Base-by-base conservation (phyloP, 2,113 vertebrate species). In the Pandion haliaetus region DNA sequence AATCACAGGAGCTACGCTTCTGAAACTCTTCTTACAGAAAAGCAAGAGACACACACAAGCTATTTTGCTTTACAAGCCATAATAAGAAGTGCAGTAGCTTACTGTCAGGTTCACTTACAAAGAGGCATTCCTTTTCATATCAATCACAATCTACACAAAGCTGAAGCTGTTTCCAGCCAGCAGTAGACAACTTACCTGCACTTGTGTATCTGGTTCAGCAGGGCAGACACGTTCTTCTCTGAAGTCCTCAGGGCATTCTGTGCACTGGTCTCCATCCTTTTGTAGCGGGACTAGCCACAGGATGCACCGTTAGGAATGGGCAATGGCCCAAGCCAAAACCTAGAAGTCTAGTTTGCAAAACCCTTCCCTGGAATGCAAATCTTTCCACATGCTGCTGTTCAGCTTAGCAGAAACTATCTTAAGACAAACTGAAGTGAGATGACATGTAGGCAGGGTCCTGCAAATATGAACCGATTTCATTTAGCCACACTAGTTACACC, bases 141-240 rank as follows among this genome's bases (percentile, higher is more conserved):
- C 17, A 52, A 40, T 12, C 40, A 55, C 42, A 74, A 61, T 3
- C 18, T 21, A 71, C 5, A 4, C 10, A 38, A 44, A 88, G 28
- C 4, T 55, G 26, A 70, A 90, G 32, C 14, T 32, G 4, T 34
- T 78, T 81, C 38, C 61, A 84, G 21, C 14, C 40, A 79, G 24
- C 42, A 79, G 58, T 44, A 88, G 28, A n/a, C 28, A 67, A 32
- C 77, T 95, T 95, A 99, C 98, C 98, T 98, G 87, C 97, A 97
- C 15, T 97, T 36, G 5, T 98, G 98, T 93, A 99, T 99, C 82
- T 98, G 98, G 67, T 88, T 96, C 83, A 99, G 93, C 74, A 99
- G 95, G 6, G 95, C n/a, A 0, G 96, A 95, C 34, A 99, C 58
- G 5, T 98, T 98, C 69, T 97, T 97, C 76, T 98, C 98, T 10